Base-by-base conservation (phyloP, 2,797 vertebrate species). In the Pseudopleuronectes americanus region DNA sequence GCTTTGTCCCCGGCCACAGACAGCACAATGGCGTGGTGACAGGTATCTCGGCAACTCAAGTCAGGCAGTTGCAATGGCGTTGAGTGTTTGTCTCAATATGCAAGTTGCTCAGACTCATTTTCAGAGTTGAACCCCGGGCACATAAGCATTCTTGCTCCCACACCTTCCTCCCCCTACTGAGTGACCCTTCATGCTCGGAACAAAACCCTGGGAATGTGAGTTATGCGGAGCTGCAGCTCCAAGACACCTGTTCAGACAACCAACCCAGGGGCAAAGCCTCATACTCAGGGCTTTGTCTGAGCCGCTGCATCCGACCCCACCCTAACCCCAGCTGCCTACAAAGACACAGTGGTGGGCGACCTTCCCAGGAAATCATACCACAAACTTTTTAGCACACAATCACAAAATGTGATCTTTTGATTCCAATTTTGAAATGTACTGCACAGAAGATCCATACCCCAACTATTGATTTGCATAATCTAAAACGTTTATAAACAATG, bases 201-300 rank as follows among this genome's bases (percentile, higher is more conserved):
- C 84, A 89, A 92, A 88, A 91, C 86, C 83, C 68, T 55, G 78
- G 85, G 90, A 94, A 93, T 93, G 91, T 54, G 56, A 92, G 78
- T 61, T 80, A 92, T 87, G 89, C 65, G 13, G 60, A 16, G 59
- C 77, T 36, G 75, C 73, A 81, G 77, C 76, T 69, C 57, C 0
- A 41, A 84, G 82, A 90, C 90, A 93, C 91, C 90, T 92, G 89
- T 87, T 75, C 72, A 86, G 85, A 78, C 81, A 73, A 57, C 77
- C 60, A 76, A 53, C 60, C 66, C 10, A 21, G 47, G 65, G 31
- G 28, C 36, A 54, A 62, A 67, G 64, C 33, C 54, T 78, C 59
- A 53, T 56, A 49, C 48, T 4, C 38, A 0, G 43, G 58, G 57
- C 51, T 52, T 71, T 13, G 48, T 81, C 77, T 71, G 66, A 58